Evolutionary conservation across 23 tunicate genomes (phyloP).

Genomic region (Styela clava): DNA sequence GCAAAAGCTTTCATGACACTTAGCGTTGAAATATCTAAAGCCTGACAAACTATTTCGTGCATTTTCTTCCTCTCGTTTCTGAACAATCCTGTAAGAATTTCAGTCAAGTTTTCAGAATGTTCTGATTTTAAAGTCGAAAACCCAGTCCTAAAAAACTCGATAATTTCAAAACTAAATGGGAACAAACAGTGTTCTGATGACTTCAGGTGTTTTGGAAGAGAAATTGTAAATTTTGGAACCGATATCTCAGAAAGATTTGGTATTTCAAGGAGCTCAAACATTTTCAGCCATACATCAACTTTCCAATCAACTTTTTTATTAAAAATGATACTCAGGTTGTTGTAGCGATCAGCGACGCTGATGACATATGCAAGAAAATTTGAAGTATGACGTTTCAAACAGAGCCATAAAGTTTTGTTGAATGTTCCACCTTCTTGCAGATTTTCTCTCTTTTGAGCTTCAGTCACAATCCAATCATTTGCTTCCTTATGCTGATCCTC

Average conservation of each 20-base stretch:
- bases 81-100: background rate
- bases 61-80: background rate
- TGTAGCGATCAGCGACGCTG: constrained; percentile 34
- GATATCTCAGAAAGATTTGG: background rate
- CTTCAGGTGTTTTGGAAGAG: background rate
- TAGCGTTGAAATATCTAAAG: background rate
- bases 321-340: constrained; percentile 40
- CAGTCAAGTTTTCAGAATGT: background rate
- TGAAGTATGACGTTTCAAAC: constrained; percentile 35
- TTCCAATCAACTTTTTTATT: background rate
- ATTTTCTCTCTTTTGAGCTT: constrained; percentile 48
- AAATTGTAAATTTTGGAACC: background rate
- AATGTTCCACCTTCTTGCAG: constrained; percentile 86
- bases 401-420: constrained; percentile 56
- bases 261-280: constrained; percentile 14
- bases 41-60: background rate
- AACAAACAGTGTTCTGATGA: background rate
- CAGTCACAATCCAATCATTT: constrained; percentile 38
- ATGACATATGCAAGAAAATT: constrained; percentile 41
- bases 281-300: constrained; percentile 33
- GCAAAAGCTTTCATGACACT: background rate
- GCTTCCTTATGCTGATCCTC: constrained; percentile 2
- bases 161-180: constrained; percentile 9
- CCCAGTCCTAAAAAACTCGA: constrained; percentile 1
- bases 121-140: background rate